Evolutionary conservation across 2,888 invertebrate genomes (phyloP), one percentile per base, ranked within the genome.

Genomic region (Chydorus sphaericus): DNA sequence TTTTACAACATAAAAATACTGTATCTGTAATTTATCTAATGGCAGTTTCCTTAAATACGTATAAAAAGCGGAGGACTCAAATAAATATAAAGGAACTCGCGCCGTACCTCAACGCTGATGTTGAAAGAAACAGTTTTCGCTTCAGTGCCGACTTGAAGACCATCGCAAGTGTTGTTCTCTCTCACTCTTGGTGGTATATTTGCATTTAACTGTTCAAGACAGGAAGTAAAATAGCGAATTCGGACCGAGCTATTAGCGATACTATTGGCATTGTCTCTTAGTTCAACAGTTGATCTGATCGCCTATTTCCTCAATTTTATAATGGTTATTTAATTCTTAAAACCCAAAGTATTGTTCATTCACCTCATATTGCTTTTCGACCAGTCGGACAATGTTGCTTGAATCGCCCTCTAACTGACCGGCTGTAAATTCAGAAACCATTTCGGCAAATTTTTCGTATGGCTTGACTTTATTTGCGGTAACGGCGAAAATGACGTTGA

Each of bases 351-450:
- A 39, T 16, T 4, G 7, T 39, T 39, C n/a, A 20, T 59, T 72
- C 68, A 81, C 81, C 66, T 78, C 77, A 65, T 89, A 90, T 62
- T 89, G 87, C 60, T 79, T 79, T 63, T 81, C 79, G 49, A 94
- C 83, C 52, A 93, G 74, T 60, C 85, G 79, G 54, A 93, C 75
- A 57, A 94, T 84, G 68, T 93, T 93, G 0, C 83, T 81, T 31
- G 91, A 90, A 71, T 92, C 84, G 37, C 79, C 77, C 61, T 82
- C 82, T 29, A 93, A 69, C 59, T 79, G 79, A 18, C 82, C 84
- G 59, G 77, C 77, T 50, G 77, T 76, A 0, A 86, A 79, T 31
- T 83, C 83, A 60, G 78, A 75, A 60, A 89, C 80, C 52, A 76
- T 72, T 30, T 76, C 71, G 54, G 80, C 79, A 39, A 91, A 72